Evolutionary conservation across 2,888 invertebrate species (phyloP), one percentile per base, ranked within the genome.

Genomic region (Drosophila planitibia): DNA sequence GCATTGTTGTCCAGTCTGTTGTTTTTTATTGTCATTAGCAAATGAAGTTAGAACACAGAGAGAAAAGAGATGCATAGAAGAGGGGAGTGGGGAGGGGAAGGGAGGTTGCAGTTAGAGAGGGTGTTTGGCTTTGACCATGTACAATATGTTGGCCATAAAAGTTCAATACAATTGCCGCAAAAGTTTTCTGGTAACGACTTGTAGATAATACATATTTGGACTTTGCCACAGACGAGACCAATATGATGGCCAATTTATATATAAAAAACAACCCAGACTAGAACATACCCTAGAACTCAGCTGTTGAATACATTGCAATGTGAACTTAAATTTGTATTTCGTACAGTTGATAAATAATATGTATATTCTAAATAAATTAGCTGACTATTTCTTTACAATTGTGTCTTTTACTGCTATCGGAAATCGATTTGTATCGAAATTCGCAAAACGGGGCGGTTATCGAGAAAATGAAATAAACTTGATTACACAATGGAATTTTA

Each of bases 11-110:
- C 57, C 57, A 53, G 55, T 67, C 70, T 73, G 70, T 75, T 79
- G 73, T 76, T 76, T 82, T 88, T 88, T 82, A 83, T 89, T 70
- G 90, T 85, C 86, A 89, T 90, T 86, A 89, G 84, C 79, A 90
- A 90, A 88, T 85, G 78, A 85, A 90, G 86, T 83, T 85, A 64
- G 64, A 54, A 55, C 53, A 67, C 19, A 51, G n/a, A 25, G 41
- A 14, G 53, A 22, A 49, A 32, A 37, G 32, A 60, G 54, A 41
- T 4, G 16, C 16, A 57, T 41, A 19, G 32, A 47, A 35, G 19
- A 4, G 19, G 16, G 6, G 4, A 32, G 5, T 14, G 4, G 5
- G 28, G 2, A 9, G 10, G 5, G 2, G 0, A 25, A 0, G 16
- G 41, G n/a, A 35, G 28, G 6, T 10, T 64, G 47, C 22, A 47